Evolutionary conservation across 2,113 vertebrate genomes (phyloP), one percentile per base, ranked within the genome.

Genomic region (Amphiprion percula): DNA sequence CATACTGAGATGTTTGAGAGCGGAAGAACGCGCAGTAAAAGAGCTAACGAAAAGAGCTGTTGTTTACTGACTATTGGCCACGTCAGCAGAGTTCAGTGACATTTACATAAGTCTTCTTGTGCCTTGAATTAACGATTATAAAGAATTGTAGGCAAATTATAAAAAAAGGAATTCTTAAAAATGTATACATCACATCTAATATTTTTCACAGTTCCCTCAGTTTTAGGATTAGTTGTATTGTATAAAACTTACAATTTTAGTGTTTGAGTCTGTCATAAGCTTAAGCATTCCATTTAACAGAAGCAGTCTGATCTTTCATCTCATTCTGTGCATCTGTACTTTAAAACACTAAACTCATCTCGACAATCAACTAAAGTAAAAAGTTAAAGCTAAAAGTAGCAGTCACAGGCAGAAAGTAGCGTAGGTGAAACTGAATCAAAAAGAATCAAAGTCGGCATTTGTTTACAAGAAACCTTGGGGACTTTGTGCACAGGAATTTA

Each of bases 1-100:
- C 53, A 39, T 9, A 41, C 54, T 74, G 55, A 68, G 47, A 65
- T n/a, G 12, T 50, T 49, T 61, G 28, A 65, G 54, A 39, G 30
- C 33, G 30, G 2, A 56, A 61, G 44, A 53, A 41, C 4, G 5
- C 75, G 12, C 28, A 28, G 65, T 56, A 46, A 54, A 68, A 37
- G 23, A 44, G n/a, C 8, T 28, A n/a, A 46, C 58, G 17, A 77
- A 66, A 41, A 23, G 14, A 4, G 47, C 66, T 66, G n/a, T 64
- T 21, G 52, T 74, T 65, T 55, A 37, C 50, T 54, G 28, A 52
- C 41, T 37, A 19, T 64, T 21, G 30, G 37, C 65, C 8, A 64
- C 21, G 15, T 23, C 1, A 0, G 19, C 30, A 61, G n/a, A 53
- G 4, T 70, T 54, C 14, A 30, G 21, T 61, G 50, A 50, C 19